Conservation (phyloP, 2,888 invertebrate species). For the Cerastis leucographa region DNA sequence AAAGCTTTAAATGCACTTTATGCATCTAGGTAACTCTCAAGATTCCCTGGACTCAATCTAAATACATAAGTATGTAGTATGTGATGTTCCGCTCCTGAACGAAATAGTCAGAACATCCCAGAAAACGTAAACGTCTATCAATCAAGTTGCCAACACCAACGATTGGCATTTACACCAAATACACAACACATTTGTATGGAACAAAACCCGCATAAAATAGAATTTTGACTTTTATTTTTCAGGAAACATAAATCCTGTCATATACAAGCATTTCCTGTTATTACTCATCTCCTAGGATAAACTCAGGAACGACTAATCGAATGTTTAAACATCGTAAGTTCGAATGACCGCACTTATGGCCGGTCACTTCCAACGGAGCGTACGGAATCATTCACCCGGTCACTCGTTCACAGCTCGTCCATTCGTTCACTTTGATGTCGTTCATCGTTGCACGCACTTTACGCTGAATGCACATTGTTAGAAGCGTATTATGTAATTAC, state of each 20-base stretch:
- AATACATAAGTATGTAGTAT: background rate
- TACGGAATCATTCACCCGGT: constrained; percentile 83
- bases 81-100: background rate
- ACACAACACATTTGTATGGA: background rate
- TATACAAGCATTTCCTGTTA: constrained; percentile 23
- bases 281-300: constrained; percentile 37
- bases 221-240: constrained; percentile 23
- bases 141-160: constrained; percentile 10
- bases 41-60: background rate
- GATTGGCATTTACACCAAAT: background rate
- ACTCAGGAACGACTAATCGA: constrained; percentile 58
- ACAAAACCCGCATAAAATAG: background rate
- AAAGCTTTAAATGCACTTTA: background rate
- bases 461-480: constrained; percentile 79
- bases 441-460: constrained; percentile 82
- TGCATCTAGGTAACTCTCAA: background rate
- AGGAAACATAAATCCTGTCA: constrained; percentile 35
- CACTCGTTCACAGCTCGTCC: constrained; percentile 79
- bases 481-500: constrained; percentile 77
- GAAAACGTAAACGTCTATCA: background rate
- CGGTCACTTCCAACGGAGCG: constrained; percentile 83
- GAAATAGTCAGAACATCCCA: background rate
- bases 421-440: constrained; percentile 85
- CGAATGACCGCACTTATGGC: constrained; percentile 72
- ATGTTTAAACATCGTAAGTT: constrained; percentile 64